A percentile compares a stretch with the other conserved stretches of the same genome.
Evolutionary conservation across 2,797 vertebrate species (phyloP).

Genomic region (Pristis pectinata): DNA sequence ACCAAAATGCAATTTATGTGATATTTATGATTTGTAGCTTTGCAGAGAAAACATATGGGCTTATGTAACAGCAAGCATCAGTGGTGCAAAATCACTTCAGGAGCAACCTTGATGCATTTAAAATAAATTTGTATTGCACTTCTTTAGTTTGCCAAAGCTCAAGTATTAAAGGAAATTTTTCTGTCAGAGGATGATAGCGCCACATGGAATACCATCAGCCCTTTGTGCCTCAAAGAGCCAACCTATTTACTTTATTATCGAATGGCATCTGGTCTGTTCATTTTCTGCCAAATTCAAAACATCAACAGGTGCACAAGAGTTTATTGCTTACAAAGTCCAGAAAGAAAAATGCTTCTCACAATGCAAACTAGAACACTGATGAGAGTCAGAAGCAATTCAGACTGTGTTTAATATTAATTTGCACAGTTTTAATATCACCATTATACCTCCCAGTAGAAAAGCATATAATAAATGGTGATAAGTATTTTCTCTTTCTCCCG

Average conservation of each 20-base stretch:
- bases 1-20: not conserved
- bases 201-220: conserved; percentile 24
- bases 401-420: too few relatives aligned
- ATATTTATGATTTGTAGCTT: not conserved
- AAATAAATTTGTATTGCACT: conserved; percentile 28
- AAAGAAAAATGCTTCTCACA: not conserved
- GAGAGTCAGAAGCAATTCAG: not conserved
- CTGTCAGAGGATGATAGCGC: not conserved
- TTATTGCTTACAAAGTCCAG: conserved; percentile 24
- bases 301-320: conserved; percentile 32
- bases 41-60: not conserved
- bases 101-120: not conserved
- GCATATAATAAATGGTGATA: not conserved
- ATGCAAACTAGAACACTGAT: not conserved
- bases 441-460: not conserved
- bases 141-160: not conserved
- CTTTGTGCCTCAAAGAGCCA: conserved; percentile 23
- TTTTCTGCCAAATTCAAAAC: conserved; percentile 24
- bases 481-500: not conserved
- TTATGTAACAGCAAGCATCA: not conserved
- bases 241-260: conserved; percentile 21
- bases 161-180: conserved; percentile 22
- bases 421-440: not conserved
- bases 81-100: not conserved
- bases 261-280: conserved; percentile 22